Base-by-base conservation (phyloP, 2,113 vertebrate genomes). In the Irena cyanogastra region DNA sequence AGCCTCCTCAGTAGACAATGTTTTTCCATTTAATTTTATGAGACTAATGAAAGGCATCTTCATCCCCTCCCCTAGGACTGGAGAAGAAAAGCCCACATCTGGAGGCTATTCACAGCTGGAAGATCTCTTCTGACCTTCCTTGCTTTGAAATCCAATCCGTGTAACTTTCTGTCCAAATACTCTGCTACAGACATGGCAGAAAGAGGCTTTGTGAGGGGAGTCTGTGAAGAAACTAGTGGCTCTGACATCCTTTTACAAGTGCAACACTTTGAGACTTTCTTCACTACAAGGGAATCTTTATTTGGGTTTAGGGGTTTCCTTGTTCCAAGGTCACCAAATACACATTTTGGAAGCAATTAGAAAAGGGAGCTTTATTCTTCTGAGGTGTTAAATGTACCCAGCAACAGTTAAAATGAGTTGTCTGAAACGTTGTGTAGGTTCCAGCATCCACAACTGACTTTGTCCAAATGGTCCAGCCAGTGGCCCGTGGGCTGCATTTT, bases 91-190 rank as follows among this genome's bases (percentile, higher is more conserved):
- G 47, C 12, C 47, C 90, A 95, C 98, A 98, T 98, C 97, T 98
- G 98, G 97, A 98, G 95, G 56, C 95, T 90, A 97, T 98, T 97
- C 97, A 88, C 91, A 92, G 95, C 96, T 97, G 97, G 94, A 96
- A 96, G 92, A 84, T 50, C 77, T 96, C 86, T 97, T 96, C 90
- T 76, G 47, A 95, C 95, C 96, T 98, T 97, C 96, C 84, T 97
- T 84, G 86, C 95, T 98, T 97, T 98, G 97, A 97, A 98, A 98
- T 96, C 60, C 92, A 97, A 86, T 79, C 96, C 94, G 22, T 72
- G 37, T 78, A 96, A 85, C 87, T 61, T 91, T 95, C 91, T 87
- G 50, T 95, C 93, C 96, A 83, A 97, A 94, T 71, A 84, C n/a
- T 84, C 90, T 84, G 50, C 65, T 61, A 82, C 75, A 79, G 91